phyloP scores from a whole-genome alignment of 2,888 invertebrate species.

The Ochropleura plecta region DNA sequence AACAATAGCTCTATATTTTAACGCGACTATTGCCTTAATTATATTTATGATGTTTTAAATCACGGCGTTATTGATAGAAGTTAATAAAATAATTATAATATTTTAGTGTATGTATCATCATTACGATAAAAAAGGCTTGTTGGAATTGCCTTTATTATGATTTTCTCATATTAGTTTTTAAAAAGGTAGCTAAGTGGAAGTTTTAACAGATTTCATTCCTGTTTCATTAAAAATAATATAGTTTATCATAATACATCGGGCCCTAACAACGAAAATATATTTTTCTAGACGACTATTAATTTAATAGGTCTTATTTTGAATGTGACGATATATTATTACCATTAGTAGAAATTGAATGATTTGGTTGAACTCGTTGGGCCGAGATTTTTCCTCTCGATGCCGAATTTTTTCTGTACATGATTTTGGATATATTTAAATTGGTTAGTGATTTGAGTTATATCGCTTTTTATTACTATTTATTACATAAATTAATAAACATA shows the following conservation, averaged over 20 bases:
- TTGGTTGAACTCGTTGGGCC: conserved; percentile 59
- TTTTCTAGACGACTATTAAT: conserved; percentile 33
- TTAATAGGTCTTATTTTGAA: conserved; percentile 29
- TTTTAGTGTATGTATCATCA: conserved; percentile 71
- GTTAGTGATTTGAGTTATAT: conserved; percentile 76
- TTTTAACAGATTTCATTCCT: conserved; percentile 70
- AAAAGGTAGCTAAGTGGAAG: conserved; percentile 65
- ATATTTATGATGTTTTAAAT: conserved; percentile 78
- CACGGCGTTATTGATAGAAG: conserved; percentile 73
- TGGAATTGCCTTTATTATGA: conserved; percentile 77
- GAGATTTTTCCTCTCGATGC: conserved; percentile 76
- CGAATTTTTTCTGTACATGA: conserved; percentile 77
- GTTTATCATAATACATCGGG: conserved; percentile 64
- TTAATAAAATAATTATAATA: conserved; percentile 69
- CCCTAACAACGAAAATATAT: conserved; percentile 77
- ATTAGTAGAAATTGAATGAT: conserved; percentile 38
- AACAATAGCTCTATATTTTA: conserved; percentile 70
- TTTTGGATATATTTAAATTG: conserved; percentile 65
- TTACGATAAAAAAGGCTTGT: conserved; percentile 68
- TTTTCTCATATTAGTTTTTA: conserved; percentile 65
- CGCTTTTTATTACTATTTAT: conserved; percentile 70
- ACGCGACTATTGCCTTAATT: conserved; percentile 82
- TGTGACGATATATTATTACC: conserved; percentile 39
- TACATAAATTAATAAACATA: conserved; percentile 68
- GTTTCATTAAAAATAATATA: conserved; percentile 62